Evolutionary conservation across 2,888 invertebrate species (phyloP).

Genomic region (Disparrhopalites patrizii): DNA sequence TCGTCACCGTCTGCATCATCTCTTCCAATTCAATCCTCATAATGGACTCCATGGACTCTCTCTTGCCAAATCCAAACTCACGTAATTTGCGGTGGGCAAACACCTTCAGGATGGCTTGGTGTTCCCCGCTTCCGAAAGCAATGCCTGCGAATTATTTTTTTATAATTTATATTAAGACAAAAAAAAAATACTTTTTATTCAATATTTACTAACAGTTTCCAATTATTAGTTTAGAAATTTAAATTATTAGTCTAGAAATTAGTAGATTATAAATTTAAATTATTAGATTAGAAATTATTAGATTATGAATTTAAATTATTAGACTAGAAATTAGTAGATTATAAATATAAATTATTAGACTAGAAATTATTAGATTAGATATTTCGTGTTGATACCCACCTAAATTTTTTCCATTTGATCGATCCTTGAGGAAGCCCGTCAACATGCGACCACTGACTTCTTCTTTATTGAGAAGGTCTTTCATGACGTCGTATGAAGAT

Average conservation of each 20-base stretch:
- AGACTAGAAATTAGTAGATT: no score
- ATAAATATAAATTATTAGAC: neutral
- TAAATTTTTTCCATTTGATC: slow-evolving; percentile 43
- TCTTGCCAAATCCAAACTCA: slow-evolving; percentile 42
- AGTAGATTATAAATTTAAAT: no score
- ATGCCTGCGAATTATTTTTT: no score
- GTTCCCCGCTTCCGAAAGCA: slow-evolving; percentile 36
- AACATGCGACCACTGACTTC: slow-evolving; percentile 41
- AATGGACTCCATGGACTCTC: slow-evolving; percentile 36
- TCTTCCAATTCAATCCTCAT: slow-evolving; percentile 32
- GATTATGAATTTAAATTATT: no score
- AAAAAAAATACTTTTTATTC: neutral
- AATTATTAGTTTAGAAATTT: no score
- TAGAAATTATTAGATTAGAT: neutral
- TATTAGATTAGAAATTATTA: no score
- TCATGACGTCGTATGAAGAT: slow-evolving; percentile 36
- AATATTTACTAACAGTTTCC: neutral
- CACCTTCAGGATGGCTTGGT: slow-evolving; percentile 37
- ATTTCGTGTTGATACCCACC: slow-evolving; percentile 23
- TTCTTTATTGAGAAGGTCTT: slow-evolving; percentile 34
- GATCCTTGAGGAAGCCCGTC: slow-evolving; percentile 41
- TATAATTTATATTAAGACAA: no score
- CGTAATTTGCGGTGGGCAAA: slow-evolving; percentile 34
- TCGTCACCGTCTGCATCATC: slow-evolving; percentile 30
- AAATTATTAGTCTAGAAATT: no score